These are phyloP conservation scores for Himalopsyche kuldschensis DNA, from an alignment of 2,888 invertebrate genomes.

Conservation along the genomic window DNA sequence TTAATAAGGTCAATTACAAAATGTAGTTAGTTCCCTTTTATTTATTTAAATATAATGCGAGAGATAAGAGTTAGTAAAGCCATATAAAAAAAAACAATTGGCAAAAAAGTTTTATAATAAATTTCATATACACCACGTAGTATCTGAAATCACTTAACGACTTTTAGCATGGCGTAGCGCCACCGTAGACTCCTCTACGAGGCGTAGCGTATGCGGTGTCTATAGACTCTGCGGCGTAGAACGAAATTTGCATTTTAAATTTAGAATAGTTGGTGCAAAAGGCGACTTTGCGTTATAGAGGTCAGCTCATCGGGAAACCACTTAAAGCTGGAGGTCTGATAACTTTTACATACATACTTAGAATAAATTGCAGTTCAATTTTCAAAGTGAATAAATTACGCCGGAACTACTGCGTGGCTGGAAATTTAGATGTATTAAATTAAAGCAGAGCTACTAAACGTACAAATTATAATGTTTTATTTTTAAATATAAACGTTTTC, in stretches of 20 bases:
- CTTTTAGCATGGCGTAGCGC: background rate
- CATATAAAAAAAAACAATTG: too few relatives aligned
- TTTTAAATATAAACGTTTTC: too few relatives aligned
- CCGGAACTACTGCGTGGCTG: background rate
- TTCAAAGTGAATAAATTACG: background rate
- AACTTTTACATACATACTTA: background rate
- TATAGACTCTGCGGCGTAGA: background rate
- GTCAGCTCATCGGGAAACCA: constrained; percentile 10
- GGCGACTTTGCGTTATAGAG: constrained; percentile 13
- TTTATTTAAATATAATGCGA: too few relatives aligned
- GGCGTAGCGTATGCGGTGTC: background rate
- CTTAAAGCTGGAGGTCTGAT: background rate
- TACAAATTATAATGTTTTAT: too few relatives aligned
- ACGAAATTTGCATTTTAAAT: constrained; percentile 31
- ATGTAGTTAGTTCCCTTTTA: too few relatives aligned
- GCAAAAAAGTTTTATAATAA: background rate
- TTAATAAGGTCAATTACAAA: too few relatives aligned
- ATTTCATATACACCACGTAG: background rate
- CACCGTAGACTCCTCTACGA: background rate
- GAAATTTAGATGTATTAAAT: too few relatives aligned
- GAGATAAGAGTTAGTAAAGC: too few relatives aligned
- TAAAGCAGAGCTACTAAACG: too few relatives aligned
- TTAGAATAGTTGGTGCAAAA: constrained; percentile 14
- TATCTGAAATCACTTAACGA: background rate
- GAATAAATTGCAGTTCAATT: background rate